These are phyloP conservation scores for Phortica variegata DNA, from an alignment of 1,140 invertebrate species.

Conservation along the genomic window DNA sequence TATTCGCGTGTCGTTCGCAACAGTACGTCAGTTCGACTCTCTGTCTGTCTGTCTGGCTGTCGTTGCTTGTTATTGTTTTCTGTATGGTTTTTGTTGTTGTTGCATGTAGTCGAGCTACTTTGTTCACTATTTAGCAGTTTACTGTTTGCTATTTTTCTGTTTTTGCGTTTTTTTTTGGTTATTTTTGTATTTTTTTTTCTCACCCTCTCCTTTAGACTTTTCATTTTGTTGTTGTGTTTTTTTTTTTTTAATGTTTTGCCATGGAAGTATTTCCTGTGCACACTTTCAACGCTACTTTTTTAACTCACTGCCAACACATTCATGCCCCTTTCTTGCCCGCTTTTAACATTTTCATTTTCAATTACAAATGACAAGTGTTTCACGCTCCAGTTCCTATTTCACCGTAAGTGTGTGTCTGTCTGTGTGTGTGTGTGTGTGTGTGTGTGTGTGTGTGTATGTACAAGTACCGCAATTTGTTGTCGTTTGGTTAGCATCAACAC, in stretches of 20 bases:
- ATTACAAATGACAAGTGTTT: conserved; percentile 54
- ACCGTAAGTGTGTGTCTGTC: conserved; percentile 5
- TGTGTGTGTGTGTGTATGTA: conserved; percentile 16
- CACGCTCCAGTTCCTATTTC: conserved; percentile 40
- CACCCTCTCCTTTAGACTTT: no score
- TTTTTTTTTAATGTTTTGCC: no score
- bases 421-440: conserved; percentile 7
- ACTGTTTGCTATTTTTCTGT: no score
- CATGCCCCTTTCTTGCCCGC: conserved; percentile 10
- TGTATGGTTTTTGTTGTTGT: conserved; percentile 13
- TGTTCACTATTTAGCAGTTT: no score
- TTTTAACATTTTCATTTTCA: conserved; percentile 47
- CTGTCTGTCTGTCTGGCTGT: neutral
- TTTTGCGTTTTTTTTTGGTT: conserved; percentile 23
- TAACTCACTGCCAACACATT: no score
- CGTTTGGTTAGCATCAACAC: conserved; percentile 12
- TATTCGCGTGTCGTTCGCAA: conserved; percentile 28
- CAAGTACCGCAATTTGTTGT: conserved; percentile 46
- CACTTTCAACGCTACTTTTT: no score
- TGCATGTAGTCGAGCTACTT: no score
- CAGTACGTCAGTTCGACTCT: no score
- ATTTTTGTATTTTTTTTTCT: conserved; percentile 14
- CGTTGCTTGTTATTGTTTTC: conserved; percentile 3
- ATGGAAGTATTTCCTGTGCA: no score
- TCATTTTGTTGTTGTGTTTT: no score